Percentiles rank a stretch among this genome's conserved stretches.
Conservation (phyloP, 2,113 vertebrate genomes). For the Rhinopithecus roxellana region DNA sequence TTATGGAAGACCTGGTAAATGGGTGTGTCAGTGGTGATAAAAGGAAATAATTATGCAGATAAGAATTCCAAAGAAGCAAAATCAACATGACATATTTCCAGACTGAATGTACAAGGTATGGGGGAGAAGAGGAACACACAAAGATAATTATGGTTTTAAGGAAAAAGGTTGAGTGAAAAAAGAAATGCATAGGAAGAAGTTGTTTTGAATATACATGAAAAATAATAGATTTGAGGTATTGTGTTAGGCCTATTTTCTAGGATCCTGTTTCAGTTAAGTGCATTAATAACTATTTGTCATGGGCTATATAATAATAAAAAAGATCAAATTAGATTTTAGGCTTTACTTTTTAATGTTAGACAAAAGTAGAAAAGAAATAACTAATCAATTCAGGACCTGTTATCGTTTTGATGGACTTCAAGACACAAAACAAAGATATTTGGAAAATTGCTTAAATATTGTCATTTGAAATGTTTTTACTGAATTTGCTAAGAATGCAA, state of each 20-base stretch:
- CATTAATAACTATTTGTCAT: no score
- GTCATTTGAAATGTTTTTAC: background rate
- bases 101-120: background rate
- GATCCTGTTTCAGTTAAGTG: background rate
- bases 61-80: background rate
- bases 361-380: background rate
- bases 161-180: background rate
- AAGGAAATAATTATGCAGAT: background rate
- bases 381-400: background rate
- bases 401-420: background rate
- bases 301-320: no score
- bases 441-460: background rate
- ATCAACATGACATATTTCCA: background rate
- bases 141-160: background rate
- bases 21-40: background rate
- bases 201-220: background rate
- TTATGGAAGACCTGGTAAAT: background rate
- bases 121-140: no score
- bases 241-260: background rate
- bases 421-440: background rate
- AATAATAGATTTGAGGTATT: background rate
- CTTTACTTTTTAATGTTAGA: background rate
- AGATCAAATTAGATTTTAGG: background rate
- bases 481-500: background rate
- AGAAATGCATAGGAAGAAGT: background rate